Percentiles rank a stretch among this genome's conserved stretches.
These are phyloP conservation scores for Zele albiditarsus DNA, from an alignment of 2,888 invertebrate genomes.

Conservation along the genomic window DNA sequence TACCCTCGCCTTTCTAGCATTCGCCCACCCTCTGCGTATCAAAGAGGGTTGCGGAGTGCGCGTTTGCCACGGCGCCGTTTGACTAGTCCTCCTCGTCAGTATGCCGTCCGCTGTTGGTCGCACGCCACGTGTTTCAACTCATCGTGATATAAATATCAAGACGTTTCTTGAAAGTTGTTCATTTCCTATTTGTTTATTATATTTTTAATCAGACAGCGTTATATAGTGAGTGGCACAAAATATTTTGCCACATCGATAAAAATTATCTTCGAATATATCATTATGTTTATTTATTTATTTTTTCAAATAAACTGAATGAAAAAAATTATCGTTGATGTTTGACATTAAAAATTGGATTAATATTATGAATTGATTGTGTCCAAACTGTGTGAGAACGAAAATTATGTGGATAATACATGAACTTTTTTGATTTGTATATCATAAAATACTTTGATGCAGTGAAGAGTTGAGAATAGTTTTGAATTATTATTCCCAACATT, in stretches of 20 bases:
- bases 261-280: too few relatives aligned
- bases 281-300: too few relatives aligned
- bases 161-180: background rate
- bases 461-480: too few relatives aligned
- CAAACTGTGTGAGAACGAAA: background rate
- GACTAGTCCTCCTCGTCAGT: slow-evolving; percentile 63
- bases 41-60: slow-evolving; percentile 59
- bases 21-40: slow-evolving; percentile 15
- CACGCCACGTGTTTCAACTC: slow-evolving; percentile 62
- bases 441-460: background rate
- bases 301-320: too few relatives aligned
- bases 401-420: background rate
- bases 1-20: background rate
- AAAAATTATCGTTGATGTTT: background rate
- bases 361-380: background rate
- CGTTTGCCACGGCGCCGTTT: slow-evolving; percentile 62
- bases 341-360: background rate
- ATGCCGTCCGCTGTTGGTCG: slow-evolving; percentile 68
- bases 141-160: slow-evolving; percentile 23
- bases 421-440: background rate
- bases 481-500: too few relatives aligned
- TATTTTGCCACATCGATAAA: too few relatives aligned
- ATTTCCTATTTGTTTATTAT: background rate
- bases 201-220: background rate
- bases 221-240: background rate